phyloP scores from a whole-genome alignment of 2,113 vertebrate genomes.

The Eptesicus fuscus region DNA sequence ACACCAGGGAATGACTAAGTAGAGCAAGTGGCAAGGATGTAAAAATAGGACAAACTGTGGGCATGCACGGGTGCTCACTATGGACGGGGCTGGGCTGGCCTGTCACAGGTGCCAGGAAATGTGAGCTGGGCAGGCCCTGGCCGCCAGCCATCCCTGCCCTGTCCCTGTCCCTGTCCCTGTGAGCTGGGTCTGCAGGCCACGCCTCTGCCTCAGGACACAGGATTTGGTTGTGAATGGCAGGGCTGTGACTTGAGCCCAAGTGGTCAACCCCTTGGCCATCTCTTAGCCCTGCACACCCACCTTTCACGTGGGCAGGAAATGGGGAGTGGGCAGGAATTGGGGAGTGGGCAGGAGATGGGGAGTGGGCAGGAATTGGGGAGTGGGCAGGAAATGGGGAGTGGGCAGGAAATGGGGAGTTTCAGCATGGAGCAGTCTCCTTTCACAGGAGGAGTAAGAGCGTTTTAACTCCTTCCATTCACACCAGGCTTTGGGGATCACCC shows the following conservation, averaged over 20 bases:
- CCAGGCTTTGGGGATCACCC: not conserved
- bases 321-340: no score
- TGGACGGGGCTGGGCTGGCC: fast-evolving
- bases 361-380: no score
- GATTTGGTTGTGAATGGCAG: not conserved
- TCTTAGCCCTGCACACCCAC: not conserved
- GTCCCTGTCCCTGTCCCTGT: not conserved
- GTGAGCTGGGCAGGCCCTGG: not conserved
- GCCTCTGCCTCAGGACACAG: no score
- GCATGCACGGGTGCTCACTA: fast-evolving
- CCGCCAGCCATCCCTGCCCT: not conserved
- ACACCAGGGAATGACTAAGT: not conserved
- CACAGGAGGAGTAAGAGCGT: not conserved
- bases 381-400: no score
- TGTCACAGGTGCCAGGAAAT: not conserved
- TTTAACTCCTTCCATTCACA: not conserved
- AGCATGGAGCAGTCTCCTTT: constrained; percentile 17
- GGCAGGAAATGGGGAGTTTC: not conserved
- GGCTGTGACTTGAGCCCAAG: not conserved
- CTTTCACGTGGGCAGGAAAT: not conserved
- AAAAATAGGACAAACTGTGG: not conserved
- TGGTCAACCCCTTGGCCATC: not conserved
- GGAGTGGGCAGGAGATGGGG: no score
- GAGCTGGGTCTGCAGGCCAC: not conserved
- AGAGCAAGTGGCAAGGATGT: not conserved